A percentile compares a stretch with the other conserved stretches of the same genome.
Conservation (phyloP, 2,113 vertebrate genomes). For the Oplegnathus fasciatus region DNA sequence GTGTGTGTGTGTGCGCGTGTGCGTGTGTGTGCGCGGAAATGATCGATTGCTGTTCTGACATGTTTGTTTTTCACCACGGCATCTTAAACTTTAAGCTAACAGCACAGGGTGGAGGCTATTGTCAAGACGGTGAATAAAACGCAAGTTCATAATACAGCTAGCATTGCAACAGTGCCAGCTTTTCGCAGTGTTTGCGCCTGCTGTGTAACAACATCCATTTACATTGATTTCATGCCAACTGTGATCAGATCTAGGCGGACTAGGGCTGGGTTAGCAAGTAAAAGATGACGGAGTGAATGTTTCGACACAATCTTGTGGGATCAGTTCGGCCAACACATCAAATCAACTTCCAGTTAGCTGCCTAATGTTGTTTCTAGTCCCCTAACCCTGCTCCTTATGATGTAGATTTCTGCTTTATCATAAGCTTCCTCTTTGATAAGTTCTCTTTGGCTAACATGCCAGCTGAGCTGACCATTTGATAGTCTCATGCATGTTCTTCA, state of each 20-base stretch:
- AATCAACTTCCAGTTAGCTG: not conserved
- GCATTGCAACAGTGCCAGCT: conserved; percentile 6
- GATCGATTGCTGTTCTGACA: conserved; percentile 17
- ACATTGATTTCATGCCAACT: conserved; percentile 9
- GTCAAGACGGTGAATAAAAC: not conserved
- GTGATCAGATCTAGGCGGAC: not conserved
- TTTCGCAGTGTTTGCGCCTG: conserved; percentile 19
- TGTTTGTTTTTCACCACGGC: not conserved
- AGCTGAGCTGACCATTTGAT: not conserved
- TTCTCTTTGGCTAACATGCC: not conserved
- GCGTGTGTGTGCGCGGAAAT: conserved; percentile 55
- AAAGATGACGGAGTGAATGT: not conserved
- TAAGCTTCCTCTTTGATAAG: not conserved
- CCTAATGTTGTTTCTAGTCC: not conserved
- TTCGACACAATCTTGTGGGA: not conserved
- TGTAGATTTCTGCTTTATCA: not conserved
- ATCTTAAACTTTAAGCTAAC: not conserved
- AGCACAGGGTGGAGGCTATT: not conserved
- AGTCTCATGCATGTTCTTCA: not conserved
- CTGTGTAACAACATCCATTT: conserved; percentile 13
- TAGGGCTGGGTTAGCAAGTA: not conserved
- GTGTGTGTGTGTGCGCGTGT: conserved; percentile 4
- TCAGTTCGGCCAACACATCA: not conserved
- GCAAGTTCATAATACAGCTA: not conserved
- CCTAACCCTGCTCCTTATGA: not conserved